Evolutionary conservation across 37 sponge, comb jelly and placozoan species (phyloP).

Genomic region (Dysidea cf. avara): DNA sequence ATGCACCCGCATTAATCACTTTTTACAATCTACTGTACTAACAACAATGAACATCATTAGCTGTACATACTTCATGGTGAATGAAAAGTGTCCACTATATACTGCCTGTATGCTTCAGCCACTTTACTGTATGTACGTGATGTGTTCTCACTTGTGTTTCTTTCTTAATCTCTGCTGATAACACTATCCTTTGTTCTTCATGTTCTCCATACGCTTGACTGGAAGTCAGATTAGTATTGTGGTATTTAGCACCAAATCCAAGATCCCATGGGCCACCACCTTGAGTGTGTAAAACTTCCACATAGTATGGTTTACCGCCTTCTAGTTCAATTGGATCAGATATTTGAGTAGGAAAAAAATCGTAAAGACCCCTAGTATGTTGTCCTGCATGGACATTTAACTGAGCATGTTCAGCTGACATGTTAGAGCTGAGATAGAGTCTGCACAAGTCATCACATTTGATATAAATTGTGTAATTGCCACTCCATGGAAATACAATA

Average conservation of each 20-base stretch:
- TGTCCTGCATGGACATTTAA: conserved; percentile 18
- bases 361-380: not conserved
- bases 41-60: too few species aligned
- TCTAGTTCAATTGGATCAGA: conserved; percentile 56
- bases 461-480: conserved; percentile 58
- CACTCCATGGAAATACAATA: conserved; percentile 71
- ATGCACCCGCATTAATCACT: too few species aligned
- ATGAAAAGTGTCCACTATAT: too few species aligned
- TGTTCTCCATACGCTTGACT: conserved; percentile 37
- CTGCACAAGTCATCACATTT: conserved; percentile 69
- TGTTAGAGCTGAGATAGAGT: conserved; percentile 58
- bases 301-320: conserved; percentile 56
- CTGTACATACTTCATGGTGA: too few species aligned
- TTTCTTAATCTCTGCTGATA: conserved; percentile 29
- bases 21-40: too few species aligned
- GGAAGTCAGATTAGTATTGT: not conserved
- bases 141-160: conserved; percentile 75
- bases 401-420: conserved; percentile 21
- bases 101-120: too few species aligned
- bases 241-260: too few species aligned
- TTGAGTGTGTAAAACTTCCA: conserved; percentile 42
- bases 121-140: too few species aligned
- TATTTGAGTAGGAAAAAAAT: conserved; percentile 28
- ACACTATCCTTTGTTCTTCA: conserved; percentile 56
- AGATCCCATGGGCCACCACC: conserved; percentile 26